Conservation (phyloP, 2,888 invertebrate species). For the Dinocampus coccinellae region DNA sequence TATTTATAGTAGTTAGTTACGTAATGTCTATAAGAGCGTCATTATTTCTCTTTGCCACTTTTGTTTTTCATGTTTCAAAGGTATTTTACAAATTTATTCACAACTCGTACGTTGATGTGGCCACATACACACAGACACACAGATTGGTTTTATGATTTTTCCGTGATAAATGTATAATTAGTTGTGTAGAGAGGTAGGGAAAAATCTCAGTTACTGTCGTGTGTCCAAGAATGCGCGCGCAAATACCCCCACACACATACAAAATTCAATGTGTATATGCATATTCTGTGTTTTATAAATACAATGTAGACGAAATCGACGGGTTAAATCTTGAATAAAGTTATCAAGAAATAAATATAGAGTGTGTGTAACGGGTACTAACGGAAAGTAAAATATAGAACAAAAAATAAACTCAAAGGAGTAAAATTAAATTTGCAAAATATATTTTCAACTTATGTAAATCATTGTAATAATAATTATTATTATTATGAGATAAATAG, state of each 20-base stretch:
- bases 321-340: slow-evolving; percentile 18
- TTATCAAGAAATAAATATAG: slow-evolving; percentile 15
- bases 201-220: slow-evolving; percentile 30
- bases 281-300: not conserved
- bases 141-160: slow-evolving; percentile 41
- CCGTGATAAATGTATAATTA: slow-evolving; percentile 33
- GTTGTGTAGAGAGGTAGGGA: slow-evolving; percentile 19
- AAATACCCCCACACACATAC: not conserved
- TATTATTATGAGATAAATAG: too few species aligned
- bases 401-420: not conserved
- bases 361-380: not conserved
- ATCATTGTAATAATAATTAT: too few species aligned
- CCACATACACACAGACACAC: too few species aligned
- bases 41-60: slow-evolving; percentile 12
- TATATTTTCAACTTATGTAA: not conserved
- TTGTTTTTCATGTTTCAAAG: slow-evolving; percentile 34
- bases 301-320: not conserved
- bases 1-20: not conserved
- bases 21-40: not conserved
- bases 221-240: slow-evolving; percentile 1
- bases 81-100: slow-evolving; percentile 50
- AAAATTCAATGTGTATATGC: not conserved
- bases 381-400: not conserved
- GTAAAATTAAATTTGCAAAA: not conserved
- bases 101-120: slow-evolving; percentile 41